Conservation (phyloP, 2,888 invertebrate species). For the Macrophya alboannulata region DNA sequence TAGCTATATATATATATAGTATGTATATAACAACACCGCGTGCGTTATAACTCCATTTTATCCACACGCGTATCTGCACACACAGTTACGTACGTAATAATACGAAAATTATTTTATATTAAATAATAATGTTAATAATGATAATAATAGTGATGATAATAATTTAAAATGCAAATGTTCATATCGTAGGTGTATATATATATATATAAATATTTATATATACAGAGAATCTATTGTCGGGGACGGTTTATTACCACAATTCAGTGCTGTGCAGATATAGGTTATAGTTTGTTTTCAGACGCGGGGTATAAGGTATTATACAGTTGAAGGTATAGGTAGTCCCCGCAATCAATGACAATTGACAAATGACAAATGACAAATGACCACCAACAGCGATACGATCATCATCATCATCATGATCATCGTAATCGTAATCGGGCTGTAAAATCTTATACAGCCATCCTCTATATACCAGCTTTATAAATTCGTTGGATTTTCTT, state of each 20-base stretch:
- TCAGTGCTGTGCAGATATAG: too few relatives aligned
- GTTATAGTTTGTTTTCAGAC: not conserved
- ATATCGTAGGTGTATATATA: not conserved
- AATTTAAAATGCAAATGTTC: not conserved
- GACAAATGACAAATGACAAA: not conserved
- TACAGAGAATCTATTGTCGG: too few relatives aligned
- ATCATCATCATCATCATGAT: not conserved
- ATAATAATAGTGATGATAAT: not conserved
- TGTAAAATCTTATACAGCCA: not conserved
- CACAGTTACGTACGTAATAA: not conserved
- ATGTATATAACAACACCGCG: not conserved
- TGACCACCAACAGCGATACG: constrained; percentile 37
- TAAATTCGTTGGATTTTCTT: not conserved
- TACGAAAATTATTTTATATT: too few relatives aligned
- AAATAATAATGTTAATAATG: not conserved
- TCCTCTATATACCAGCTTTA: not conserved
- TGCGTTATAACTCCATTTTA: not conserved
- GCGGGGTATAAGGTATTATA: not conserved
- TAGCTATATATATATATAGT: not conserved
- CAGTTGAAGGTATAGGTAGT: not conserved
- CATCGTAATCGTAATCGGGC: not conserved
- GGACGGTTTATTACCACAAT: too few relatives aligned
- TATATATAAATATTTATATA: too few relatives aligned
- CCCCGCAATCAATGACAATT: not conserved
- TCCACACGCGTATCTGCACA: not conserved